Conservation (phyloP, 2,113 vertebrate species). For the Psephotus haematonotus region DNA sequence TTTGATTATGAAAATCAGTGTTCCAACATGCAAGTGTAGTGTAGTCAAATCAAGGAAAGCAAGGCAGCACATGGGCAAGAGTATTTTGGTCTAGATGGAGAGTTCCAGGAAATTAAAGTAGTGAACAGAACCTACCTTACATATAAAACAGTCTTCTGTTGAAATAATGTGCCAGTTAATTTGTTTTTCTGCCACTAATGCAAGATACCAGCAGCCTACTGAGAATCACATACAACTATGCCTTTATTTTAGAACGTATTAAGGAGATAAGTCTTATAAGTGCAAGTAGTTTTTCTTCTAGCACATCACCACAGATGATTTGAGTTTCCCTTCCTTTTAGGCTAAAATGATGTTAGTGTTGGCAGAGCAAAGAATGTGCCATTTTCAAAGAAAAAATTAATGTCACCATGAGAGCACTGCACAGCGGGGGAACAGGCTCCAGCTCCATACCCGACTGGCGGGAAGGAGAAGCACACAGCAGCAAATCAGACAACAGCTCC, state of each 20-base stretch:
- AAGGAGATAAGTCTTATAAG: neutral
- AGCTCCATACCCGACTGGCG: conserved; percentile 55
- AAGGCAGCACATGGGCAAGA: neutral
- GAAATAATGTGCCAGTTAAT: neutral
- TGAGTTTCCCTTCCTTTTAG: neutral
- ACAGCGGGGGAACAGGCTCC: neutral
- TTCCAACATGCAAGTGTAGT: neutral
- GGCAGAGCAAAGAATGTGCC: neutral
- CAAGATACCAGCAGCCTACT: neutral
- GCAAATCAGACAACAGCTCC: conserved; percentile 51
- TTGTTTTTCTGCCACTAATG: neutral
- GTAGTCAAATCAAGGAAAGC: neutral
- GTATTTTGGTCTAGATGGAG: neutral
- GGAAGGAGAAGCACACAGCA: neutral
- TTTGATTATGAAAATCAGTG: neutral
- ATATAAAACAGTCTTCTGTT: neutral
- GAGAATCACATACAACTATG: neutral
- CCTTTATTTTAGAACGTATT: neutral
- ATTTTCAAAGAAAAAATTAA: neutral
- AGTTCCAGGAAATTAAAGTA: neutral
- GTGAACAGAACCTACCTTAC: neutral
- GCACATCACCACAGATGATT: neutral
- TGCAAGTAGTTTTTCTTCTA: neutral
- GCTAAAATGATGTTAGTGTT: neutral
- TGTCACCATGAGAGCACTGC: neutral